phyloP scores from a whole-genome alignment of 1,140 invertebrate species.

The Drosophila sproati region DNA sequence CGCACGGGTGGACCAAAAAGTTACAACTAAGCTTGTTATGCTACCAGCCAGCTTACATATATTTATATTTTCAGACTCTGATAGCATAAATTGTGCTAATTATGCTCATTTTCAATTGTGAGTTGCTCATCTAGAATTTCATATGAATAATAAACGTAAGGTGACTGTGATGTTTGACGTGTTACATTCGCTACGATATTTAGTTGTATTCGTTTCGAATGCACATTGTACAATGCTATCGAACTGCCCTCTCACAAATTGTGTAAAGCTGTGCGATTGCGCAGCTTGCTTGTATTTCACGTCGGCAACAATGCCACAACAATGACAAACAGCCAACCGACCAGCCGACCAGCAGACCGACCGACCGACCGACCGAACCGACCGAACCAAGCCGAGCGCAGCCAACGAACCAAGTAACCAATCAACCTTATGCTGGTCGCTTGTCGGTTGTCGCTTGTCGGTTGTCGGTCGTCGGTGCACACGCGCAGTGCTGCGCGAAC shows the following conservation, averaged over 20 bases:
- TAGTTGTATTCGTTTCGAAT: no score
- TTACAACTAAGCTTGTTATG: neutral
- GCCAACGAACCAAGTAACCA: slow-evolving; percentile 27
- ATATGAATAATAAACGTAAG: no score
- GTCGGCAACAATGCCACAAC: slow-evolving; percentile 76
- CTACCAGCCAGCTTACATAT: no score
- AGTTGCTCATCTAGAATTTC: no score
- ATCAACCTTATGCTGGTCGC: slow-evolving; percentile 58
- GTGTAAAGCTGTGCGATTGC: slow-evolving; percentile 74
- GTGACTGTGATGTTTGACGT: no score
- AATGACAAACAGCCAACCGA: slow-evolving; percentile 67
- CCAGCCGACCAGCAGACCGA: slow-evolving; percentile 31
- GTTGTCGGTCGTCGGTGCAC: slow-evolving; percentile 48
- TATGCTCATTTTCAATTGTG: no score
- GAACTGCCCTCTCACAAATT: slow-evolving; percentile 54
- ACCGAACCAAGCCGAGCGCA: slow-evolving; percentile 9
- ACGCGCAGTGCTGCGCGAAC: slow-evolving; percentile 59
- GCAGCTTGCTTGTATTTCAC: slow-evolving; percentile 73
- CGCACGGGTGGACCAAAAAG: neutral
- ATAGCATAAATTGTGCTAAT: no score
- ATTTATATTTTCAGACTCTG: no score
- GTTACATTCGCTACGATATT: no score
- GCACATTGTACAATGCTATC: neutral
- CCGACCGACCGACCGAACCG: slow-evolving; percentile 12
- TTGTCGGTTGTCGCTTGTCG: slow-evolving; percentile 8